Conservation (phyloP, 2,888 invertebrate species). For the Chironomus riparius region DNA sequence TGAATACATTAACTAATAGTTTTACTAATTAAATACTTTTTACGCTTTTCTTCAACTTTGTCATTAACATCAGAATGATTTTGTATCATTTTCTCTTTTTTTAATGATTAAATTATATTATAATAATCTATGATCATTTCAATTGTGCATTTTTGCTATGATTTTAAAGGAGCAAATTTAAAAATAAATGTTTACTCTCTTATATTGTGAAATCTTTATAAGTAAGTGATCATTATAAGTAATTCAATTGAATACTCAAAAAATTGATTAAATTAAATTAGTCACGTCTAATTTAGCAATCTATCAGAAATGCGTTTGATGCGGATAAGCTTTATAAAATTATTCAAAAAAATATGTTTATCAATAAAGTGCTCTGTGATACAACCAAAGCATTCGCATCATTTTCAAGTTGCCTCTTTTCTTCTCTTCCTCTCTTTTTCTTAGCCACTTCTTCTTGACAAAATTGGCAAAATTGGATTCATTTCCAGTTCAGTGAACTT, state of each 20-base stretch:
- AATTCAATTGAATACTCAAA: no score
- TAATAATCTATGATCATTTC: no score
- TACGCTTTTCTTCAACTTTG: neutral
- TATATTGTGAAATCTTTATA: no score
- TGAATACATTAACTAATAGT: neutral
- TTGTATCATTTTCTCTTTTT: no score
- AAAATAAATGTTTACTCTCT: no score
- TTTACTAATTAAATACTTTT: neutral
- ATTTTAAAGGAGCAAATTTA: no score
- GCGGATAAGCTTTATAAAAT: neutral
- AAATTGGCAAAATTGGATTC: constrained; percentile 26
- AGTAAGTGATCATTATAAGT: no score
- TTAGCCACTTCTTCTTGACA: neutral
- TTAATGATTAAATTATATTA: no score
- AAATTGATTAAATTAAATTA: neutral
- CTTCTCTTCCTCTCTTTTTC: neutral
- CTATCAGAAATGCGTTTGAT: neutral
- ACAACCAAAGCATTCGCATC: neutral
- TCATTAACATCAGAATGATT: no score
- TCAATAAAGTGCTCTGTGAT: neutral
- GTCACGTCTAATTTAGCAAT: neutral
- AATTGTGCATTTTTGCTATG: no score
- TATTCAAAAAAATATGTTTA: neutral
- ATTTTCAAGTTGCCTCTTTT: neutral
- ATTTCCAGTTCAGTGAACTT: constrained; percentile 24